Evolutionary conservation across 2,888 invertebrate species (phyloP).

Genomic region (Desoria tigrina): DNA sequence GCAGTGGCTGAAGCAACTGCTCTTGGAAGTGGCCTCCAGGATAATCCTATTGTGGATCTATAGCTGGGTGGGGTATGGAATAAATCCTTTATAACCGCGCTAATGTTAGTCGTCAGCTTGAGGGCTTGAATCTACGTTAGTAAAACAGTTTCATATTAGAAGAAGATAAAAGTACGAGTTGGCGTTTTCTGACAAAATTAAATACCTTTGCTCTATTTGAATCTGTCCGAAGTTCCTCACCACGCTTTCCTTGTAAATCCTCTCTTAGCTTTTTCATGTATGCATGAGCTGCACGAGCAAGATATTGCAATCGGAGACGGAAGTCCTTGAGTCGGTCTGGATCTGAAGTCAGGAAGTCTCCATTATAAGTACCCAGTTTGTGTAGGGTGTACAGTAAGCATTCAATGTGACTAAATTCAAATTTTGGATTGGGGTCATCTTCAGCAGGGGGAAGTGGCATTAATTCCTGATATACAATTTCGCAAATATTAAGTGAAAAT

Average conservation of each 20-base stretch:
- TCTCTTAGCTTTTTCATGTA: slow-evolving; percentile 73
- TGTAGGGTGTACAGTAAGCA: slow-evolving; percentile 77
- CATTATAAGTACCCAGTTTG: slow-evolving; percentile 75
- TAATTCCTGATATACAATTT: slow-evolving; percentile 27
- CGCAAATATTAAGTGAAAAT: neutral
- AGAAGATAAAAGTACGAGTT: neutral
- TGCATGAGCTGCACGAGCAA: slow-evolving; percentile 87
- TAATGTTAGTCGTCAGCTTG: slow-evolving; percentile 89
- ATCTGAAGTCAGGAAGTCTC: slow-evolving; percentile 72
- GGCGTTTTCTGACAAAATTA: slow-evolving; percentile 51
- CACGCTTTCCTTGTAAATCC: slow-evolving; percentile 68
- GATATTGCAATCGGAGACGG: slow-evolving; percentile 81
- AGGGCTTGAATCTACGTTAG: slow-evolving; percentile 65
- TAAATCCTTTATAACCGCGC: slow-evolving; percentile 85
- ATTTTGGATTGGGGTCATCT: slow-evolving; percentile 69
- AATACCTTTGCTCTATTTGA: slow-evolving; percentile 75
- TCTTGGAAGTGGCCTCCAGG: slow-evolving; percentile 64
- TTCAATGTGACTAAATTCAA: slow-evolving; percentile 91
- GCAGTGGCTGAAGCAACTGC: neutral
- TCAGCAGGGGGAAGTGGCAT: slow-evolving; percentile 80
- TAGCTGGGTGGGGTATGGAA: slow-evolving; percentile 93
- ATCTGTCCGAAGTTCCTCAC: slow-evolving; percentile 72
- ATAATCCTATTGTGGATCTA: slow-evolving; percentile 77
- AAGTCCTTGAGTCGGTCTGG: slow-evolving; percentile 80
- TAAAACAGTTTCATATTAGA: slow-evolving; percentile 6